Evolutionary conservation across 2,113 vertebrate species (phyloP).

Genomic region (Chauna torquata): DNA sequence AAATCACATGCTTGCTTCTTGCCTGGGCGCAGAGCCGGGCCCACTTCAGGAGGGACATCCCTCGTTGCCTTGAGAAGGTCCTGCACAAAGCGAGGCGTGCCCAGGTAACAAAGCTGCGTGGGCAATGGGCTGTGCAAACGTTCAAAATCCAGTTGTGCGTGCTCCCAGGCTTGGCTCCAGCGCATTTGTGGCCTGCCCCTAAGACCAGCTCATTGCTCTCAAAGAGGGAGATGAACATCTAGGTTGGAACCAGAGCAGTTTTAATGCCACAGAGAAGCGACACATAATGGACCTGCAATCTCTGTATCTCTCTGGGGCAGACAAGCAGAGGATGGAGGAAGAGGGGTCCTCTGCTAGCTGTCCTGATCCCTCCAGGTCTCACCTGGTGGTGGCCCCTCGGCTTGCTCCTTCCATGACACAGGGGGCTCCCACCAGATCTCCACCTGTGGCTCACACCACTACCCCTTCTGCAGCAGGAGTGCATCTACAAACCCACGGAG

Average conservation of each 20-base stretch:
- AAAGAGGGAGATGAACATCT: background rate
- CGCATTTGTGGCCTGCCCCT: background rate
- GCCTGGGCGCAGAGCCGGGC: background rate
- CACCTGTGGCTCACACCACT: background rate
- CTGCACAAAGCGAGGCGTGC: background rate
- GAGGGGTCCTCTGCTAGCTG: background rate
- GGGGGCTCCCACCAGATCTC: background rate
- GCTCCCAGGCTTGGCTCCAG: background rate
- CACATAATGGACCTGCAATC: background rate
- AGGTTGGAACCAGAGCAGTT: background rate
- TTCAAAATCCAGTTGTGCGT: too few relatives aligned
- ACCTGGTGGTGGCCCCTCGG: too few relatives aligned
- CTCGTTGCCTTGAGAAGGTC: background rate
- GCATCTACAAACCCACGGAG: background rate
- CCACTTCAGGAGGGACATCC: background rate
- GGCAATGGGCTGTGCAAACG: too few relatives aligned
- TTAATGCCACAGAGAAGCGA: background rate
- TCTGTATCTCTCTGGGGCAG: background rate
- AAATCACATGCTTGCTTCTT: rapidly evolving
- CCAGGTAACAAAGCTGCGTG: background rate
- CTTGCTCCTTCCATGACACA: too few relatives aligned
- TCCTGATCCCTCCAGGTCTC: background rate
- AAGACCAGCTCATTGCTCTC: background rate
- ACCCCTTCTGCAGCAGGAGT: background rate
- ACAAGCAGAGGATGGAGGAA: too few relatives aligned